phyloP scores from a whole-genome alignment of 2,113 vertebrate genomes.

The Colossoma macropomum region DNA sequence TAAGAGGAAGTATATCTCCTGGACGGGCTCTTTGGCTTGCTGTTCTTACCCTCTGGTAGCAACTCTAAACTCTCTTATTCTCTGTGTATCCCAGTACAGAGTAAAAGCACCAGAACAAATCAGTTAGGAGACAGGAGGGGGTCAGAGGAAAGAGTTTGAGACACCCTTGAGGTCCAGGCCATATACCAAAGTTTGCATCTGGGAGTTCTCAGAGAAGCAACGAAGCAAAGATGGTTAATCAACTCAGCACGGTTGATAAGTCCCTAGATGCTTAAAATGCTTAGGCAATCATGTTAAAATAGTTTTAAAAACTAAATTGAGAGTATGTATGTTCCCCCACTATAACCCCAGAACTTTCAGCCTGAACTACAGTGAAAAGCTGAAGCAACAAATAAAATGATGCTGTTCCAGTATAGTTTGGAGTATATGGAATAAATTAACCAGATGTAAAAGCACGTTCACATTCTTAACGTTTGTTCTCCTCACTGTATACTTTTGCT shows the following conservation, averaged over 20 bases:
- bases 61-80: constrained; percentile 23
- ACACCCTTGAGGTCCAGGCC: constrained; percentile 42
- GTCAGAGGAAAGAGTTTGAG: constrained; percentile 47
- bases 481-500: no score
- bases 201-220: constrained; percentile 51
- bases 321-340: neutral
- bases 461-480: no score
- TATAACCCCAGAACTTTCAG: neutral
- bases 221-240: neutral
- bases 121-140: constrained; percentile 60
- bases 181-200: constrained; percentile 52
- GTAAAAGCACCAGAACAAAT: constrained; percentile 60
- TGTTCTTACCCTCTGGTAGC: neutral
- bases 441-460: no score
- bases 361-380: neutral
- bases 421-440: no score
- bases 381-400: no score
- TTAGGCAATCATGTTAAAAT: neutral
- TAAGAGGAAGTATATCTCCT: neutral
- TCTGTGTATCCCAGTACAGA: neutral
- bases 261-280: neutral
- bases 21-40: neutral
- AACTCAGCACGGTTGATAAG: neutral
- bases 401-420: neutral
- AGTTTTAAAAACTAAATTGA: neutral